These are phyloP conservation scores for Pungitius pungitius DNA, from an alignment of 2,113 vertebrate genomes.

Conservation along the genomic window DNA sequence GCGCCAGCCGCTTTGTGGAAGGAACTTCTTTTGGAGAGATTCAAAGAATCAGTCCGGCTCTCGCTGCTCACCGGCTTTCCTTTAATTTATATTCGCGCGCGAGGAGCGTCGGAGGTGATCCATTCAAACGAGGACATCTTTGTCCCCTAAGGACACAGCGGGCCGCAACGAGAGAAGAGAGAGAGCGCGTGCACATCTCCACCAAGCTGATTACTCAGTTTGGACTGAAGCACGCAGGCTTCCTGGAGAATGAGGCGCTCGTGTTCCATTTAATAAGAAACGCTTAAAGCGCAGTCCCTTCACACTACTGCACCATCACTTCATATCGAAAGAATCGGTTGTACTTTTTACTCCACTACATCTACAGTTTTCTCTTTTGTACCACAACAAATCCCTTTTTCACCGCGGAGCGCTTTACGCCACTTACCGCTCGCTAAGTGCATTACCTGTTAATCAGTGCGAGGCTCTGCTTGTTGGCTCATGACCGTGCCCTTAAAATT, in stretches of 20 bases:
- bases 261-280: neutral
- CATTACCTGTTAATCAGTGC: slow-evolving; percentile 74
- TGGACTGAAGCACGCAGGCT: neutral
- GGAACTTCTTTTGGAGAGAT: neutral
- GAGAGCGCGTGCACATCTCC: slow-evolving; percentile 55
- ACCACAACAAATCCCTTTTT: slow-evolving; percentile 75
- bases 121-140: slow-evolving; percentile 22
- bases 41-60: neutral
- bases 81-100: neutral
- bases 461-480: slow-evolving; percentile 66
- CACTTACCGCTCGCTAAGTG: slow-evolving; percentile 66
- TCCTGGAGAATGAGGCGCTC: too few relatives aligned
- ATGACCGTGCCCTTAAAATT: slow-evolving; percentile 37
- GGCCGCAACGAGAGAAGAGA: slow-evolving; percentile 58
- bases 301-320: neutral
- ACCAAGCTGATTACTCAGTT: slow-evolving; percentile 69
- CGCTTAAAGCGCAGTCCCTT: neutral
- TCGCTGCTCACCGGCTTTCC: slow-evolving; percentile 4
- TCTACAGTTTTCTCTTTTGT: too few relatives aligned
- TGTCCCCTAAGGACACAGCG: slow-evolving; percentile 28
- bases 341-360: neutral
- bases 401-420: slow-evolving; percentile 66
- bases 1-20: slow-evolving; percentile 3
- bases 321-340: neutral
- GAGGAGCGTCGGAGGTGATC: neutral